Conservation (phyloP, 2,797 vertebrate genomes). For the Pipistrellus kuhlii region DNA sequence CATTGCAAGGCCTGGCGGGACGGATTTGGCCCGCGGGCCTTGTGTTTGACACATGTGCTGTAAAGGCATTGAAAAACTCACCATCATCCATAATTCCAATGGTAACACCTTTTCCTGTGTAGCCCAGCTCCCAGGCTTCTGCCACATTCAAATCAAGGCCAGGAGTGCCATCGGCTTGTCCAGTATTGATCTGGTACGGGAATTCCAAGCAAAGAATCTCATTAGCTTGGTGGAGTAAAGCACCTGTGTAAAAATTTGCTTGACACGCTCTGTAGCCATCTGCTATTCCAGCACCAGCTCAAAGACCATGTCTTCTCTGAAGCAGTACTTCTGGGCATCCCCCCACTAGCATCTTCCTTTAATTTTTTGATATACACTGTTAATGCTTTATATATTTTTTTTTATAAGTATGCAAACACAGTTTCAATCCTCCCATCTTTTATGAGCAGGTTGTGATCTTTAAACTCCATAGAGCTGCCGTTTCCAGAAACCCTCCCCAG, state of each 20-base stretch:
- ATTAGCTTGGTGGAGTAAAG: conserved; percentile 66
- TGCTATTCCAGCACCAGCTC: neutral
- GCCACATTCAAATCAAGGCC: conserved; percentile 99
- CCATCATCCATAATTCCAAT: conserved; percentile 99
- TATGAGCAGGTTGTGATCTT: neutral
- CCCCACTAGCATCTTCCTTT: neutral
- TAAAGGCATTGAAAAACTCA: conserved; percentile 85
- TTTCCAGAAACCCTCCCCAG: neutral
- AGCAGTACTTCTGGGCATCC: neutral
- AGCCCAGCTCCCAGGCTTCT: conserved; percentile 99
- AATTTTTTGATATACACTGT: neutral
- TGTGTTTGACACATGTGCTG: too few relatives aligned
- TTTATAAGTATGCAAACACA: neutral
- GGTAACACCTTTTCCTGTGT: conserved; percentile 97
- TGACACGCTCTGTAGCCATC: neutral
- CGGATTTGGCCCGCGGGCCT: too few relatives aligned
- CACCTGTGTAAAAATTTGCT: conserved; percentile 1
- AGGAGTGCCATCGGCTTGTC: conserved; percentile 98
- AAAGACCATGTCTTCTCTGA: neutral
- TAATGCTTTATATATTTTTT: conserved; percentile 11
- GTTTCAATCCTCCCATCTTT: neutral
- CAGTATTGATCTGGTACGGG: conserved; percentile 95
- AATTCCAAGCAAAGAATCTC: conserved; percentile 74
- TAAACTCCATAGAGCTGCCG: neutral
- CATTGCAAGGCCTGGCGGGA: too few relatives aligned